Evolutionary conservation across 2,888 invertebrate species (phyloP).

Genomic region (Atrina japonica): DNA sequence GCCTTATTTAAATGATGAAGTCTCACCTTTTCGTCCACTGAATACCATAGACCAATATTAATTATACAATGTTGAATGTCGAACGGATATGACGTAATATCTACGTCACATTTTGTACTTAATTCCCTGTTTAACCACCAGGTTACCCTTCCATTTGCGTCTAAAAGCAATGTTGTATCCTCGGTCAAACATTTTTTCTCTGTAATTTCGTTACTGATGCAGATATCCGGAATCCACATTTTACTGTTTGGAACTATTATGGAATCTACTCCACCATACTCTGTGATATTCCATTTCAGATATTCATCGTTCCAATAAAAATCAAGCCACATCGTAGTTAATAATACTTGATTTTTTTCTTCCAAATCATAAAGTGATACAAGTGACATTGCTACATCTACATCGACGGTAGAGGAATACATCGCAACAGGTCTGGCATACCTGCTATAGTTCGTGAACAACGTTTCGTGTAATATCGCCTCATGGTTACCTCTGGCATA

Average conservation of each 20-base stretch:
- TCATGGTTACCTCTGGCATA: background rate
- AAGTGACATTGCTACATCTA: slow-evolving; percentile 6
- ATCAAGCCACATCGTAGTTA: background rate
- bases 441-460: background rate
- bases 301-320: slow-evolving; percentile 12
- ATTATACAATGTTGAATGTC: slow-evolving; percentile 11
- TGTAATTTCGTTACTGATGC: slow-evolving; percentile 9
- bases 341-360: background rate
- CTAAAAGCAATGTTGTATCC: background rate
- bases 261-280: background rate
- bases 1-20: background rate
- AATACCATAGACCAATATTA: slow-evolving; percentile 6
- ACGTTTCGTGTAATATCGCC: background rate
- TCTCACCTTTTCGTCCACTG: background rate
- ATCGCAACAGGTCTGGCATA: slow-evolving; percentile 9
- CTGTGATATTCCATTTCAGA: slow-evolving; percentile 6
- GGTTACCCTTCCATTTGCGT: background rate
- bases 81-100: slow-evolving; percentile 21
- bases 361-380: background rate
- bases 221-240: slow-evolving; percentile 24
- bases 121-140: slow-evolving; percentile 12
- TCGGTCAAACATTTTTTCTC: slow-evolving; percentile 6
- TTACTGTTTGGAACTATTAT: slow-evolving; percentile 9
- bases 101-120: slow-evolving; percentile 6
- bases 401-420: background rate